Evolutionary conservation across 2,797 vertebrate species (phyloP).

Genomic region (Poecilia picta): DNA sequence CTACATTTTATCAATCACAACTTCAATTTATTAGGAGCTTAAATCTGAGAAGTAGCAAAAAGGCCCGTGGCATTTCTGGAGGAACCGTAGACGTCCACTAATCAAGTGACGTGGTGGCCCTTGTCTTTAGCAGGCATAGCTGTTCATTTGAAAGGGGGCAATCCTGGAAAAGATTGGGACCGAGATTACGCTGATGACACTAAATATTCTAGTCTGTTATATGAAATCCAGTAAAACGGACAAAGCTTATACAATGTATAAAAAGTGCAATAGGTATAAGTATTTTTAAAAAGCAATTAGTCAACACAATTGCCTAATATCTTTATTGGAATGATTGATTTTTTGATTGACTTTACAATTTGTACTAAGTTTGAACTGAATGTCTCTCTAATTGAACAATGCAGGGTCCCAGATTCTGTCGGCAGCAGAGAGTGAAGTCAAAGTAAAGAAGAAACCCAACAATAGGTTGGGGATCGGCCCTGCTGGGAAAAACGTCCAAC

Average conservation of each 20-base stretch:
- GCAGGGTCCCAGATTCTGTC: constrained; percentile 77
- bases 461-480: constrained; percentile 71
- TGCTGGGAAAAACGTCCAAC: constrained; percentile 66
- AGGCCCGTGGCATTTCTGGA: neutral
- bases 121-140: neutral
- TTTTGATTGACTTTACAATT: constrained; percentile 36
- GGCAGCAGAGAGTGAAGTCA: constrained; percentile 88
- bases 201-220: neutral
- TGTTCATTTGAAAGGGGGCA: neutral
- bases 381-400: constrained; percentile 59
- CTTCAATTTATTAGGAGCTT: neutral
- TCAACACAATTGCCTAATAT: constrained; percentile 40
- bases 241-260: neutral
- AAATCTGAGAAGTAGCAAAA: neutral
- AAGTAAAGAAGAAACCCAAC: constrained; percentile 87
- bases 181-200: neutral
- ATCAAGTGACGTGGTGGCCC: neutral
- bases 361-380: constrained; percentile 52
- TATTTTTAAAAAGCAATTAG: constrained; percentile 3
- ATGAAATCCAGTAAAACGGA: neutral
- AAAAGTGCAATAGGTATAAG: neutral
- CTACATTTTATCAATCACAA: neutral
- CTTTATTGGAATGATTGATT: constrained; percentile 55
- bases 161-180: neutral
- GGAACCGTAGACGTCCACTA: neutral